Conservation (phyloP, 1,140 invertebrate genomes). For the Brachionus angularis region DNA sequence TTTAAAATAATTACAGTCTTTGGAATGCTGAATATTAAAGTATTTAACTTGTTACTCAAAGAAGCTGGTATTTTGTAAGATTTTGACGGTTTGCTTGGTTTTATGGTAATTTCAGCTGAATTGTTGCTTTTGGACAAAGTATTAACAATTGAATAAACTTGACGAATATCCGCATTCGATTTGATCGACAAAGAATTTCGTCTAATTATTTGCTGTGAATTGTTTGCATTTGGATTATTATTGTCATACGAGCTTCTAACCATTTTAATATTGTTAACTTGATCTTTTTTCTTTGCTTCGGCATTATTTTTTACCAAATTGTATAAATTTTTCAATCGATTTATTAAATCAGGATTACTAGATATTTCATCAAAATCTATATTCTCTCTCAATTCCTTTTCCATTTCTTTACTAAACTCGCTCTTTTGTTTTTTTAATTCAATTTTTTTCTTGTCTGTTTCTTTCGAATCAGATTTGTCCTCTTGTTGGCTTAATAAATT, state of each 20-base stretch:
- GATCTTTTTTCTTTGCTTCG: neutral
- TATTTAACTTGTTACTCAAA: slow-evolving; percentile 27
- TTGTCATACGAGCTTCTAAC: too few species aligned
- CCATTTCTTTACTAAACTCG: slow-evolving; percentile 25
- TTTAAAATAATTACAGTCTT: neutral
- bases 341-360: neutral
- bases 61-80: slow-evolving; percentile 2
- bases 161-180: neutral
- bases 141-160: neutral
- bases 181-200: too few species aligned
- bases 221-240: too few species aligned
- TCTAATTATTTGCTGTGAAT: too few species aligned
- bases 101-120: neutral
- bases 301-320: slow-evolving; percentile 6
- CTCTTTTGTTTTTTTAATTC: slow-evolving; percentile 9
- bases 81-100: neutral
- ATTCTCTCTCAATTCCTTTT: slow-evolving; percentile 11
- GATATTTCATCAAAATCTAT: slow-evolving; percentile 7
- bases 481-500: slow-evolving; percentile 18
- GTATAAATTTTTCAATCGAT: slow-evolving; percentile 18
- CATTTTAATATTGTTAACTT: too few species aligned
- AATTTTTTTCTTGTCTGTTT: neutral
- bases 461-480: too few species aligned
- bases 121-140: neutral
- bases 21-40: neutral